These are phyloP conservation scores for Thunnus maccoyii DNA, from an alignment of 2,113 vertebrate genomes.

Conservation along the genomic window DNA sequence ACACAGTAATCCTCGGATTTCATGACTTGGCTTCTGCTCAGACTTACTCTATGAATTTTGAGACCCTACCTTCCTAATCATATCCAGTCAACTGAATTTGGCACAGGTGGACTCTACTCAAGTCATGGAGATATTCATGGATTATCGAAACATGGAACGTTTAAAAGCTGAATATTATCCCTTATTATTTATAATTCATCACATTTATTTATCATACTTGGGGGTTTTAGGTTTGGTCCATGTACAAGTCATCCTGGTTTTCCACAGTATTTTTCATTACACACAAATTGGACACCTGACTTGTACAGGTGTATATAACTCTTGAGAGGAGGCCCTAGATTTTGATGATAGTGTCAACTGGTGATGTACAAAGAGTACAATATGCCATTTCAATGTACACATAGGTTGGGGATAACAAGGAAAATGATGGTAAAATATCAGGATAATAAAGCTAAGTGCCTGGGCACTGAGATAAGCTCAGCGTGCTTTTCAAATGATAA, in stretches of 20 bases:
- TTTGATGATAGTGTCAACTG: neutral
- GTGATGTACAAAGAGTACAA: neutral
- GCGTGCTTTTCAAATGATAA: constrained; percentile 45
- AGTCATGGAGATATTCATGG: no score
- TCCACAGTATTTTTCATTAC: no score
- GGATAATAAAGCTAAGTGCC: constrained; percentile 2
- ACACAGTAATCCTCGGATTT: neutral
- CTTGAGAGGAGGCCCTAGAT: neutral
- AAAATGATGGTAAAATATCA: constrained; percentile 7
- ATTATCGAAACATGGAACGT: no score
- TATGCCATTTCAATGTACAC: neutral
- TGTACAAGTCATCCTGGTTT: neutral
- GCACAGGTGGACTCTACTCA: neutral
- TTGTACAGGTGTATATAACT: neutral
- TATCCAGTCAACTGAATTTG: neutral
- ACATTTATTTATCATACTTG: neutral
- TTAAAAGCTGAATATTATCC: no score
- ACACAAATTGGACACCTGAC: no score
- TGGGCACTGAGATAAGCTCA: constrained; percentile 11
- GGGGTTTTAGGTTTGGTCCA: no score
- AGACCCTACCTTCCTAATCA: neutral
- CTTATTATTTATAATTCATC: no score
- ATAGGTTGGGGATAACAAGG: constrained; percentile 19
- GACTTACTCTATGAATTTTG: neutral
- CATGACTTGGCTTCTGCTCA: neutral